Evolutionary conservation across 2,888 invertebrate species (phyloP), one percentile per base, ranked within the genome.

Genomic region (Leptopilina myrica): DNA sequence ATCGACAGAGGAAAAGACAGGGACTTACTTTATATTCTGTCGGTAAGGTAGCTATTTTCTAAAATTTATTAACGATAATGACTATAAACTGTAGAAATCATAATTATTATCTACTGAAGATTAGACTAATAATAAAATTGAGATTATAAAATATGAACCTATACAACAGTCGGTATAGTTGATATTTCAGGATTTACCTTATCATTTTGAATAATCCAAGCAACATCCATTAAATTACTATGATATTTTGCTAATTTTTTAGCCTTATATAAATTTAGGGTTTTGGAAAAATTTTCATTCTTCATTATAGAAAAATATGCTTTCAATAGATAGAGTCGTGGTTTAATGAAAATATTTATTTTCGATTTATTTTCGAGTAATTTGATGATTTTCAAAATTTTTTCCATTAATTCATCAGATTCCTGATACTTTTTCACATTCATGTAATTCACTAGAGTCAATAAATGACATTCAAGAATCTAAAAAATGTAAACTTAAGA

Each of bases 381-480:
- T 59, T 59, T 14, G 7, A 59, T 14, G 15, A 59, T 59, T n/a
- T 59, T 59, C 2, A 5, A 3, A n/a, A 59, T 59, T 15, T 59
- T 14, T n/a, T 59, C 59, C n/a, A n/a, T 59, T 1, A 14, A 59
- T 5, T 59, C 7, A 15, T 59, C n/a, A 59, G 15, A 6, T 14
- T 59, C 15, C 6, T n/a, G 59, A 59, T n/a, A n/a, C n/a, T 59
- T n/a, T 59, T 12, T n/a, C 0, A 59, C 7, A 15, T n/a, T 59
- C n/a, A 59, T 59, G 15, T n/a, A n/a, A 59, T n/a, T 14, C n/a
- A n/a, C n/a, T 59, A 59, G 15, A 7, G 59, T 59, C 15, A 59
- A 59, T 59, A 59, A 15, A 59, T n/a, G 59, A 59, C 59, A 59
- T n/a, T 59, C 59, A n/a, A 59, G 59, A 59, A 59, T 59, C 59